These are phyloP conservation scores for Alethe castanea DNA, from an alignment of 2,113 vertebrate species.

Conservation along the genomic window DNA sequence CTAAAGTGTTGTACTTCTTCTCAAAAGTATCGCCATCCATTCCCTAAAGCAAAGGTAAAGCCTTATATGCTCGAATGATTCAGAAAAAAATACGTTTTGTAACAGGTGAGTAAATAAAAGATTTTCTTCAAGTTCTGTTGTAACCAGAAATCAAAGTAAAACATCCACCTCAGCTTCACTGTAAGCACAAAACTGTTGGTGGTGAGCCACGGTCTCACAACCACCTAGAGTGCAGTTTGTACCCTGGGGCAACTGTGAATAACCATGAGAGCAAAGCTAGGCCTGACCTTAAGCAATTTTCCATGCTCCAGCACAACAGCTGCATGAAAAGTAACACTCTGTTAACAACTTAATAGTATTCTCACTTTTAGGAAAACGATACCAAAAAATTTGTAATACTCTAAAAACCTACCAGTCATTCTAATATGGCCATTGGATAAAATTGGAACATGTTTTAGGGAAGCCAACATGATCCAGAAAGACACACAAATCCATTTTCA, in stretches of 20 bases:
- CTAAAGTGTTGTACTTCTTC: constrained; percentile 93
- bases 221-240: neutral
- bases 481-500: neutral
- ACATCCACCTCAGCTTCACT: neutral
- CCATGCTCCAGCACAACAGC: neutral
- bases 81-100: neutral
- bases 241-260: neutral
- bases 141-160: neutral
- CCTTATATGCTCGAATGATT: neutral
- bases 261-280: neutral
- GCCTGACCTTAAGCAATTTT: neutral
- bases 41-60: constrained; percentile 73
- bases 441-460: neutral
- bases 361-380: neutral
- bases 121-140: neutral
- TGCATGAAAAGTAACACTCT: neutral
- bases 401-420: neutral
- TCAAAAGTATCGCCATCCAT: constrained; percentile 88
- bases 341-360: neutral
- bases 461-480: neutral
- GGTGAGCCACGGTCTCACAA: neutral
- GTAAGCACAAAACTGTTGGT: neutral
- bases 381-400: rapidly evolving
- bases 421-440: neutral
- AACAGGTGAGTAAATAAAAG: neutral